Evolutionary conservation across 2,888 invertebrate genomes (phyloP), one percentile per base, ranked within the genome.

Genomic region (Lacanobia wlatinum): DNA sequence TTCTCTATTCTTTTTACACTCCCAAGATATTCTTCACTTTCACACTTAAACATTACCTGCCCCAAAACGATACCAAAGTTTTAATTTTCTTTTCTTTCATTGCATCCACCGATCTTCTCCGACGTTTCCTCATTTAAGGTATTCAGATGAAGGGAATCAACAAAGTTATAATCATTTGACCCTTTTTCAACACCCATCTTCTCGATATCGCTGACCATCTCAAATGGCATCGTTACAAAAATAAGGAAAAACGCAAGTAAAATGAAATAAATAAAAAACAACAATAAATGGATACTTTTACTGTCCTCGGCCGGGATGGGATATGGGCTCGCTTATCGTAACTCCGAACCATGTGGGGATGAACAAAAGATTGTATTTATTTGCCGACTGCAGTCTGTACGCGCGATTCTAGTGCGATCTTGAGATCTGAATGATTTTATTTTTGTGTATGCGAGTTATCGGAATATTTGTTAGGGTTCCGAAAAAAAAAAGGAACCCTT

Each of bases 281-380:
- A 80, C 84, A 85, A 91, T 90, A 91, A 90, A 90, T 86, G 87
- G 87, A 90, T 91, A 93, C 92, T 91, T 92, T 92, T 92, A 92
- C 91, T 91, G 92, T 91, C 90, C 91, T 88, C 87, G 89, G 89
- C 84, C 87, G 89, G 87, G 87, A 88, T 90, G 89, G 90, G 91
- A 90, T 89, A 87, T 86, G 83, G 84, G 89, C 87, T 89, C 88
- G 91, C 90, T 92, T 94, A 93, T 92, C 93, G 91, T 89, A 82
- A 84, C 83, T 77, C 83, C 90, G 84, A 72, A 84, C 94, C 94
- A 90, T 94, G 91, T 94, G 93, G 74, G 94, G 94, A 92, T 87
- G 90, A 89, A 94, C 94, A 94, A 94, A 94, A 94, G 94, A 91
- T 89, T 84, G 92, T 91, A 93, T 94, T 94, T 93, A 94, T 93